Conservation (phyloP, 1,140 invertebrate species). For the Armadillidium nasatum region DNA sequence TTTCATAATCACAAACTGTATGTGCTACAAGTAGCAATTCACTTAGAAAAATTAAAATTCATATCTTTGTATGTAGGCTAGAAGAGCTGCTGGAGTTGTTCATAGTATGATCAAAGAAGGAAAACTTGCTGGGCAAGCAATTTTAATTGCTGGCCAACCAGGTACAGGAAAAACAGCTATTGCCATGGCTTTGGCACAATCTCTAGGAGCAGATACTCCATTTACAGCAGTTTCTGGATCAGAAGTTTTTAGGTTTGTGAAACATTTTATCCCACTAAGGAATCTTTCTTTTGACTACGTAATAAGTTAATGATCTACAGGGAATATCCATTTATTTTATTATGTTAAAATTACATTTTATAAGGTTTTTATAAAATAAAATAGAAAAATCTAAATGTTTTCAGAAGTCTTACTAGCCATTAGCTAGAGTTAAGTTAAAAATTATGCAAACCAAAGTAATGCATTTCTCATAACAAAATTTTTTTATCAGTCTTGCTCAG, state of each 20-base stretch:
- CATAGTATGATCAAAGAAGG: conserved; percentile 98
- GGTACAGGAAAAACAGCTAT: conserved; percentile 97
- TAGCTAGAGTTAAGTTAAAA: no score
- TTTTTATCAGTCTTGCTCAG: no score
- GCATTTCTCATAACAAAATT: no score
- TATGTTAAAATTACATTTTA: no score
- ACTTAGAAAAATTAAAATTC: neutral
- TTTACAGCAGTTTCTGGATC: conserved; percentile 97
- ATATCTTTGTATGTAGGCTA: conserved; percentile 59
- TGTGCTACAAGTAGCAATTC: neutral
- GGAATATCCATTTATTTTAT: no score
- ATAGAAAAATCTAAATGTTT: no score
- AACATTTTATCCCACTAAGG: no score
- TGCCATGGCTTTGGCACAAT: conserved; percentile 92
- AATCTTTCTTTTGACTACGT: no score
- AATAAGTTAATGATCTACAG: no score
- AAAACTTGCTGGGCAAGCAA: conserved; percentile 94
- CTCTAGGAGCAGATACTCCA: conserved; percentile 89
- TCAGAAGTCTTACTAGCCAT: no score
- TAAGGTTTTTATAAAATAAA: no score
- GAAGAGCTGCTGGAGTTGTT: conserved; percentile 88
- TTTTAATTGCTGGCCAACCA: conserved; percentile 92
- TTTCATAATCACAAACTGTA: neutral
- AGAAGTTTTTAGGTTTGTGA: conserved; percentile 71
- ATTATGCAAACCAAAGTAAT: no score